Conservation (phyloP, 2,888 invertebrate species). For the Sminthurinus aureus region DNA sequence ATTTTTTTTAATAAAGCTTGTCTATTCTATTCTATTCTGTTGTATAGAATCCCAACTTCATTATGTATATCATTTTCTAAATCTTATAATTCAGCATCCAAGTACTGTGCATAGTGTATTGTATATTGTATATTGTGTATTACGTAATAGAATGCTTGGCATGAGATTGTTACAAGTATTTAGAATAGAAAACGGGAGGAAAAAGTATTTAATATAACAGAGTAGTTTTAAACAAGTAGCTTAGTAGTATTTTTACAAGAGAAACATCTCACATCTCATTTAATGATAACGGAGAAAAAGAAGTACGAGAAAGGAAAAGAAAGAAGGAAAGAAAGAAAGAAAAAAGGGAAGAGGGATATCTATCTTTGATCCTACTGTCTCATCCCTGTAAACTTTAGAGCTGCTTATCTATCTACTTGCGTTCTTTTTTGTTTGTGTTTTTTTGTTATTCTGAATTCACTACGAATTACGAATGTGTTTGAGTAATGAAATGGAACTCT, state of each 20-base stretch:
- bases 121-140: no score
- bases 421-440: neutral
- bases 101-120: no score
- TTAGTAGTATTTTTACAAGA: no score
- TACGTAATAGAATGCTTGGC: no score
- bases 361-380: constrained; percentile 13
- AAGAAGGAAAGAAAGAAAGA: neutral
- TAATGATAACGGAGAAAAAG: neutral
- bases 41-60: no score
- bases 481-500: neutral
- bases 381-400: neutral
- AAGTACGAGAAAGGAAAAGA: neutral
- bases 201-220: no score
- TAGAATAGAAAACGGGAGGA: no score
- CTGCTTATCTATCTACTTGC: neutral
- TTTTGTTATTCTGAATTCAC: neutral
- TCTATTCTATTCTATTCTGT: no score
- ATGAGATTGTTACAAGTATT: no score
- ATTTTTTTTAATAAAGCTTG: neutral
- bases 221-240: neutral
- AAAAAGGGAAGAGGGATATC: neutral
- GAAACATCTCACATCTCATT: neutral
- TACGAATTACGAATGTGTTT: neutral
- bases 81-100: no score
- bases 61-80: no score